phyloP scores from a whole-genome alignment of 2,888 invertebrate genomes.

The Eumerus sabulonum region DNA sequence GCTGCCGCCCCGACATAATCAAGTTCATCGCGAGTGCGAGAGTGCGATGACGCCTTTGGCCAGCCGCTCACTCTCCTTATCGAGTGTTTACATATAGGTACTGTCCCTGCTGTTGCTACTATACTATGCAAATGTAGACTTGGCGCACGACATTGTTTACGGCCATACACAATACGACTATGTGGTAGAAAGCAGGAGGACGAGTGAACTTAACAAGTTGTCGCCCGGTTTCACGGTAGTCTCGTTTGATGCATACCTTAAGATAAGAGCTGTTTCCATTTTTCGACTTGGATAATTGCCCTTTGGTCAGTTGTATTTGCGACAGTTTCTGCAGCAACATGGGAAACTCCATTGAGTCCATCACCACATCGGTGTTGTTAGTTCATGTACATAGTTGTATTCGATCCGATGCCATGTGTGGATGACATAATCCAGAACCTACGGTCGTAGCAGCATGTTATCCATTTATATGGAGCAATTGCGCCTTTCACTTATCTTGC shows the following conservation, averaged over 20 bases:
- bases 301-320: slow-evolving; percentile 5
- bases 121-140: slow-evolving; percentile 50
- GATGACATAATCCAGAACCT: slow-evolving; percentile 54
- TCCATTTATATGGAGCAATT: slow-evolving; percentile 5
- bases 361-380: too few species aligned
- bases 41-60: slow-evolving; percentile 51
- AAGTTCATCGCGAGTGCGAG: slow-evolving; percentile 55
- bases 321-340: background rate
- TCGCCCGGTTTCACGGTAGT: slow-evolving; percentile 21
- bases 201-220: slow-evolving; percentile 31
- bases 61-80: slow-evolving; percentile 41
- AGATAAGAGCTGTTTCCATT: slow-evolving; percentile 48
- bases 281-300: slow-evolving; percentile 55
- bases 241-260: slow-evolving; percentile 52
- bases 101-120: slow-evolving; percentile 18
- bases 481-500: slow-evolving; percentile 4
- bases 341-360: too few species aligned
- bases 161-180: slow-evolving; percentile 10
- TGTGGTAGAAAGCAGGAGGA: slow-evolving; percentile 26
- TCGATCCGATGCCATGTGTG: slow-evolving; percentile 1
- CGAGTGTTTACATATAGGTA: slow-evolving; percentile 56
- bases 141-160: slow-evolving; percentile 56
- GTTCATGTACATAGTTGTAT: slow-evolving; percentile 1
- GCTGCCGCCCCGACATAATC: slow-evolving; percentile 44
- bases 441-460: background rate